Base-by-base conservation (phyloP, 2,113 vertebrate genomes). In the Antigone vipio region DNA sequence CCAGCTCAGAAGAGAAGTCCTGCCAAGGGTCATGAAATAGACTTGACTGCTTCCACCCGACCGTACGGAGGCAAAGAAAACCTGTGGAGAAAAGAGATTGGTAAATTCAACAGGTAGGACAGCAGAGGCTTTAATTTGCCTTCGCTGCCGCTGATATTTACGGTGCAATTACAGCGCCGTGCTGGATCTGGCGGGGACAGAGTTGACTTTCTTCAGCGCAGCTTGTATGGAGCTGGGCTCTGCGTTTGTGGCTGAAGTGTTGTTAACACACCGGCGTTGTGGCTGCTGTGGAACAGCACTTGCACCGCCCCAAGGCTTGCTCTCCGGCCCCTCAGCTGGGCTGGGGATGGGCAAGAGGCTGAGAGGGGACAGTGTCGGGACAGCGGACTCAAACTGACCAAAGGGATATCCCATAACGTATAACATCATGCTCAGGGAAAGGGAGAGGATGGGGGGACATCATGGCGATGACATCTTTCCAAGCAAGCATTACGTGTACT, bases 1-100 rank as follows among this genome's bases (percentile, higher is more conserved):
- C 99, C 99, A 99, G 98, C 99, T 99, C 98, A 99, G 99, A 97
- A 99, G 98, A 97, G 99, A 99, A 98, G 99, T 99, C 97, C 99
- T 99, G 79, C 99, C 99, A 95, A 99, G 98, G 79, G 99, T 99
- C 99, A 99, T 99, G 97, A 99, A 99, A 98, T 99, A 99, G 67
- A 99, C 99, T 98, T 99, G 99, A 97, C 99, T 99, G 97, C 99
- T 99, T 97, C 99, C 99, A 83, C 99, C 99, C 6, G 99, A 99
- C 42, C 99, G 99, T 53, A 99, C 99, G 0, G 99, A 99, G 80
- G 99, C 99, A 63, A 99, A 99, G 98, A 99, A 99, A 88, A 99
- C 99, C 99, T 99, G 97, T 4, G 5, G 49, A 80, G 91, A 44
- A 32, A 71, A 91, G 52, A 93, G 27, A 62, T 0, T 1, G 32